These are phyloP conservation scores for Heliconius aoede DNA, from an alignment of 2,888 invertebrate species.

Conservation along the genomic window DNA sequence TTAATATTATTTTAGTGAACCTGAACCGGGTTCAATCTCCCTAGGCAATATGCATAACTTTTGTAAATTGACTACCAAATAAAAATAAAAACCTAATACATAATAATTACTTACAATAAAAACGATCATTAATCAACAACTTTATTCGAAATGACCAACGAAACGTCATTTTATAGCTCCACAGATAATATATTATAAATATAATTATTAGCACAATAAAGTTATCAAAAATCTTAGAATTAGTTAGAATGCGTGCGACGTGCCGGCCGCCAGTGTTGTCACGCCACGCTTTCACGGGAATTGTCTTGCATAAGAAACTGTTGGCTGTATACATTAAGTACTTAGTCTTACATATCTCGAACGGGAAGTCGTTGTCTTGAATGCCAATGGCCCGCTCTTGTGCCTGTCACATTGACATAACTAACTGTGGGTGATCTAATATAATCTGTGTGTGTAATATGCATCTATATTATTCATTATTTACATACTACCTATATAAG, in stretches of 20 bases:
- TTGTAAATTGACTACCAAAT: neutral
- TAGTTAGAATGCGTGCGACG: slow-evolving; percentile 32
- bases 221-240: slow-evolving; percentile 24
- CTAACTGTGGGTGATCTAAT: neutral
- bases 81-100: neutral
- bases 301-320: slow-evolving; percentile 47
- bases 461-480: no score
- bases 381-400: slow-evolving; percentile 46
- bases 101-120: neutral
- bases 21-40: no score
- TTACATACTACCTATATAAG: no score
- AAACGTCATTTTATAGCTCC: neutral
- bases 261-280: slow-evolving; percentile 35
- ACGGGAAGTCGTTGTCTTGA: slow-evolving; percentile 50
- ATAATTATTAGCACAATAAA: slow-evolving; percentile 20
- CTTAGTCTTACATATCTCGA: slow-evolving; percentile 35
- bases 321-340: neutral
- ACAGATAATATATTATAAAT: slow-evolving; percentile 8
- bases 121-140: neutral
- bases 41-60: no score
- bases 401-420: slow-evolving; percentile 19
- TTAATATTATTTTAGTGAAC: no score
- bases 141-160: slow-evolving; percentile 2
- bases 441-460: neutral
- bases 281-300: slow-evolving; percentile 51